Evolutionary conservation across 2,797 vertebrate species (phyloP).

Genomic region (Anolis apletophallus): DNA sequence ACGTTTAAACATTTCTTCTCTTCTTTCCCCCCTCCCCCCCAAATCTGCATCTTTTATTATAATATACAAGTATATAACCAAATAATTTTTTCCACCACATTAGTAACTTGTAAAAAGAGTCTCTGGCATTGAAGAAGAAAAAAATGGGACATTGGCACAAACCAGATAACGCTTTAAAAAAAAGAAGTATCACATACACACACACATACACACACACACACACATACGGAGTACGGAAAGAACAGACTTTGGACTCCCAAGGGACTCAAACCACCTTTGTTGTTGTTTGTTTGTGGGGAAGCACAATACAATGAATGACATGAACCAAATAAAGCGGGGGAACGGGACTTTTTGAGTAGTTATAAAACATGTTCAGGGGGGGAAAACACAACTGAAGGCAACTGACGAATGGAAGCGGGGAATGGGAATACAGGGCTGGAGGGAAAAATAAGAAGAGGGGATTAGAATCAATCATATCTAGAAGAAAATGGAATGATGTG

Average conservation of each 20-base stretch:
- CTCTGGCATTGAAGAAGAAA: slow-evolving; percentile 84
- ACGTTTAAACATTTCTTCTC: slow-evolving; percentile 75
- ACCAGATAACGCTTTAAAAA: slow-evolving; percentile 59
- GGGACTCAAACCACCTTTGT: slow-evolving; percentile 65
- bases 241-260: slow-evolving; percentile 51
- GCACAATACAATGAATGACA: slow-evolving; percentile 54
- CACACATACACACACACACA: not conserved
- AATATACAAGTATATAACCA: slow-evolving; percentile 83
- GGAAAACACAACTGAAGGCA: slow-evolving; percentile 59
- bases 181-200: not conserved
- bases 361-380: slow-evolving; percentile 1
- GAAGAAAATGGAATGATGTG: slow-evolving; percentile 45
- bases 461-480: not conserved
- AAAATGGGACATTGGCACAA: slow-evolving; percentile 88
- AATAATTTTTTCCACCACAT: slow-evolving; percentile 82
- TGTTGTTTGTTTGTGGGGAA: slow-evolving; percentile 41
- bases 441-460: not conserved
- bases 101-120: slow-evolving; percentile 86
- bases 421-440: slow-evolving; percentile 43
- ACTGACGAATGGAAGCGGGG: slow-evolving; percentile 57
- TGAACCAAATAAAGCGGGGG: not conserved
- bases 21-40: slow-evolving; percentile 70
- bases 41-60: slow-evolving; percentile 83
- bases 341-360: slow-evolving; percentile 13
- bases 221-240: not conserved